Evolutionary conservation across 1,140 invertebrate genomes (phyloP).

Genomic region (Nasonia giraulti): DNA sequence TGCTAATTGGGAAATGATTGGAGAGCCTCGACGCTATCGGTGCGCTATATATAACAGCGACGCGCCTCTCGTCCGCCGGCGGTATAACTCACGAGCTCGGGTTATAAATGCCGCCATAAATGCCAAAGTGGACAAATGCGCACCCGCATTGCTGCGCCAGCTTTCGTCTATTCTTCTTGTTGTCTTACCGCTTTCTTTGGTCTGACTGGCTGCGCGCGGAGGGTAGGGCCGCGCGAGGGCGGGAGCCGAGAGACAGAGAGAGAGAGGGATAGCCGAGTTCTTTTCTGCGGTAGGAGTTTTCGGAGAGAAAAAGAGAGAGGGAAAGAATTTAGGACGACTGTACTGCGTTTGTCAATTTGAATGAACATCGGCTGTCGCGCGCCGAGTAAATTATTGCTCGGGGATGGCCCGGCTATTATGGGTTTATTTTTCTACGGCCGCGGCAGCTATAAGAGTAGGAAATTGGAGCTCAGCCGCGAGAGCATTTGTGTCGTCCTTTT

Average conservation of each 20-base stretch:
- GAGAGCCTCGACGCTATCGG: conserved; percentile 54
- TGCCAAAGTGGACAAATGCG: conserved; percentile 55
- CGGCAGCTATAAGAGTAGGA: not conserved
- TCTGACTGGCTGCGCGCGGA: not conserved
- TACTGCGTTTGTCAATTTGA: conserved; percentile 39
- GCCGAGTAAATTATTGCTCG: conserved; percentile 14
- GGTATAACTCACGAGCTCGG: conserved; percentile 37
- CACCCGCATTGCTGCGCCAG: conserved; percentile 22
- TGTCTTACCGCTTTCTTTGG: conserved; percentile 13
- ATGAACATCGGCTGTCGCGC: conserved; percentile 24
- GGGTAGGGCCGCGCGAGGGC: not conserved
- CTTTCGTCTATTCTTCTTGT: not conserved
- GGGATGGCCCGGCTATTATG: not conserved
- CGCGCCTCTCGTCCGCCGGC: not conserved
- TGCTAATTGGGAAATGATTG: conserved; percentile 72
- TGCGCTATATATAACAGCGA: conserved; percentile 35
- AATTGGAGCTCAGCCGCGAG: not conserved
- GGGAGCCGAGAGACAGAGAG: not conserved
- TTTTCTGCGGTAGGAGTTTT: not conserved
- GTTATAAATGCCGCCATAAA: conserved; percentile 61
- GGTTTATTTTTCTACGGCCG: not conserved
- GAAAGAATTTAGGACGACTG: conserved; percentile 14
- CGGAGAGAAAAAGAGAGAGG: not conserved
- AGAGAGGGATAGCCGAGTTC: not conserved
- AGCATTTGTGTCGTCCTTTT: not conserved